A percentile compares a stretch with the other conserved stretches of the same genome.
Evolutionary conservation across 2,888 invertebrate genomes (phyloP).

Genomic region (Papilio gigon): DNA sequence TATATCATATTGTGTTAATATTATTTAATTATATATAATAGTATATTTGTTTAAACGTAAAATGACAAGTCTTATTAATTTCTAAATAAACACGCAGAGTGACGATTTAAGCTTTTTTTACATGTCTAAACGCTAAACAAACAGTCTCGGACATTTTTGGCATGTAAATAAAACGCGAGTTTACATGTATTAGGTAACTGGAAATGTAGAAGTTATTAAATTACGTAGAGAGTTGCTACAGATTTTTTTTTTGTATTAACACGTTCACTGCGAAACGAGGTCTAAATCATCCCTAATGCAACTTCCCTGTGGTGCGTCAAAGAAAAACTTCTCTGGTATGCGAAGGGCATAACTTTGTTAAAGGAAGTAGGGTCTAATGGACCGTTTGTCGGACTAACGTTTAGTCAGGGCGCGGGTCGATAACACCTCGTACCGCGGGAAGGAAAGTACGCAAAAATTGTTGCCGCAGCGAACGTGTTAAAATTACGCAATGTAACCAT

Average conservation of each 20-base stretch:
- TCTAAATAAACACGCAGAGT: background rate
- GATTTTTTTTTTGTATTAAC: too few species aligned
- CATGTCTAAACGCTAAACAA: background rate
- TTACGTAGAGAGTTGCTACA: background rate
- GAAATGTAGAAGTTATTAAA: background rate
- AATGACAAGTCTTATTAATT: background rate
- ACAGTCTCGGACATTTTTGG: background rate
- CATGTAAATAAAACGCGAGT: constrained; percentile 2
- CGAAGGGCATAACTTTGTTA: too few species aligned
- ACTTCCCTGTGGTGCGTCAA: background rate
- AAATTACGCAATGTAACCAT: too few species aligned
- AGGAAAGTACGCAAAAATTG: too few species aligned
- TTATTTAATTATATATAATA: background rate
- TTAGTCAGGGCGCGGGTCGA: too few species aligned
- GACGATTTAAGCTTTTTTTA: background rate
- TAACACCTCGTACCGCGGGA: too few species aligned
- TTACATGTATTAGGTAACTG: constrained; percentile 2
- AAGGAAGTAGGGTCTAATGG: too few species aligned
- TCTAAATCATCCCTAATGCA: too few species aligned
- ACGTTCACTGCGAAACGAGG: too few species aligned
- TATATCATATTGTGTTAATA: background rate
- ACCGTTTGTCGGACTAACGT: too few species aligned
- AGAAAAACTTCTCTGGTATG: too few species aligned
- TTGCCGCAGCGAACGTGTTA: too few species aligned
- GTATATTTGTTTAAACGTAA: constrained; percentile 2